A percentile compares a stretch with the other conserved stretches of the same genome.
Conservation (phyloP, 1,140 invertebrate species). For the Caenorhabditis remanei region DNA sequence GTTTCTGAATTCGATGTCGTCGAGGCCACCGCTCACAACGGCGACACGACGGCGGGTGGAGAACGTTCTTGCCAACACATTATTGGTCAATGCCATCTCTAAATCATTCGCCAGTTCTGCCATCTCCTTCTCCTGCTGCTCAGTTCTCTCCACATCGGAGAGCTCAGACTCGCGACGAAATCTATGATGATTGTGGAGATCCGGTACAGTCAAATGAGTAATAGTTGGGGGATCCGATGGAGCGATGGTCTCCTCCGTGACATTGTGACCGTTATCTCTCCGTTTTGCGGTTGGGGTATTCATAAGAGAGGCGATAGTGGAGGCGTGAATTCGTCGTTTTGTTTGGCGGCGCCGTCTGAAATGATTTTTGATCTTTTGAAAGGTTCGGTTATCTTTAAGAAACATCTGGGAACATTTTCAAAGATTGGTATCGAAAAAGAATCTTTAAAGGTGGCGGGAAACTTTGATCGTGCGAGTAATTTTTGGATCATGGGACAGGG, state of each 20-base stretch:
- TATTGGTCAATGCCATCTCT: constrained; percentile 65
- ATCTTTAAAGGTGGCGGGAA: not conserved
- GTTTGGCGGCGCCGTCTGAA: constrained; percentile 40
- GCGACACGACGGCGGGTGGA: constrained; percentile 70
- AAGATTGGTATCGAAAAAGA: not conserved
- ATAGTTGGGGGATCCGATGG: not conserved
- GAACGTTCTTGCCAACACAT: constrained; percentile 71
- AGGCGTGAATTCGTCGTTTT: constrained; percentile 57
- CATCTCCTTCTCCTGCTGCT: constrained; percentile 72
- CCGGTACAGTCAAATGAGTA: constrained; percentile 12
- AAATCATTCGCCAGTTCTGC: constrained; percentile 42
- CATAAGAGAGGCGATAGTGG: constrained; percentile 56
- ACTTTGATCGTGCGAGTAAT: no score
- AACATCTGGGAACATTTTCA: not conserved
- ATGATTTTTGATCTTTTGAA: constrained; percentile 1
- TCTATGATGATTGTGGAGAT: constrained; percentile 20
- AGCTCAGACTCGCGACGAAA: constrained; percentile 39
- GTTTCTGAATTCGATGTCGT: constrained; percentile 61
- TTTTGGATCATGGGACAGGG: no score
- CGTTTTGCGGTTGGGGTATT: constrained; percentile 50
- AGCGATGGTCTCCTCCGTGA: constrained; percentile 55
- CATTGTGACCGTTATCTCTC: constrained; percentile 46
- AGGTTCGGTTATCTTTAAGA: not conserved
- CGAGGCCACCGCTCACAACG: constrained; percentile 58
- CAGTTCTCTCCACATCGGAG: constrained; percentile 42